Percentiles rank a stretch among this genome's conserved stretches.
Evolutionary conservation across 2,888 invertebrate genomes (phyloP).

Genomic region (Conistra vaccinii): DNA sequence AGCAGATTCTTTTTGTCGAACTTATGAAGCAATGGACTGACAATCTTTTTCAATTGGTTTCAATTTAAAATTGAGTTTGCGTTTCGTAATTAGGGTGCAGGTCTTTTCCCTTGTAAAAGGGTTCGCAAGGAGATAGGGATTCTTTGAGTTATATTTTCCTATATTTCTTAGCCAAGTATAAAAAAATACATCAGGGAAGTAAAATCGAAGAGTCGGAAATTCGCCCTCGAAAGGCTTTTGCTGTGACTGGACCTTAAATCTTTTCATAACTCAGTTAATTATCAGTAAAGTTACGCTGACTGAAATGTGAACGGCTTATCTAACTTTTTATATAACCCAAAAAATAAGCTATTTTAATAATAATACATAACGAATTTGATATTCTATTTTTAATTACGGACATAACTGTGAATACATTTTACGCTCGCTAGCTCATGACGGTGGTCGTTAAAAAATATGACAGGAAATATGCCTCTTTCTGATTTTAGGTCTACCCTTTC

Average conservation of each 20-base stretch:
- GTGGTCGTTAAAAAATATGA: conserved; percentile 33
- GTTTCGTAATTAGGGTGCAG: no score
- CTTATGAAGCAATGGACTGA: no score
- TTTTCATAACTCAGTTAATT: background rate
- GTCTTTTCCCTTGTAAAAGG: background rate
- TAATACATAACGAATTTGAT: background rate
- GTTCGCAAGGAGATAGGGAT: no score
- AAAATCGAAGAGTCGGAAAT: background rate
- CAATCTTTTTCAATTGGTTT: no score
- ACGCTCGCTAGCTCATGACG: conserved; percentile 28
- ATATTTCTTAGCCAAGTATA: no score
- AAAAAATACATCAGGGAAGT: no score
- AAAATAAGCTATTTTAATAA: conserved; percentile 16
- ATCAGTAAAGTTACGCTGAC: background rate
- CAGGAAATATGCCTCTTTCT: background rate
- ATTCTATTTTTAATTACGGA: conserved; percentile 34
- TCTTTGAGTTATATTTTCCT: background rate
- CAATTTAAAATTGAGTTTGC: no score
- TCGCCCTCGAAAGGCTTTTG: background rate
- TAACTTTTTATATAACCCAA: conserved; percentile 23
- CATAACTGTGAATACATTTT: conserved; percentile 45
- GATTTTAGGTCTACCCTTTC: background rate
- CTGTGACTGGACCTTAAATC: background rate
- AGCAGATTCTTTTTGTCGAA: no score
- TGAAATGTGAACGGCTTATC: conserved; percentile 4